Evolutionary conservation across 2,113 vertebrate genomes (phyloP), one percentile per base, ranked within the genome.

Genomic region (Aythya baeri): DNA sequence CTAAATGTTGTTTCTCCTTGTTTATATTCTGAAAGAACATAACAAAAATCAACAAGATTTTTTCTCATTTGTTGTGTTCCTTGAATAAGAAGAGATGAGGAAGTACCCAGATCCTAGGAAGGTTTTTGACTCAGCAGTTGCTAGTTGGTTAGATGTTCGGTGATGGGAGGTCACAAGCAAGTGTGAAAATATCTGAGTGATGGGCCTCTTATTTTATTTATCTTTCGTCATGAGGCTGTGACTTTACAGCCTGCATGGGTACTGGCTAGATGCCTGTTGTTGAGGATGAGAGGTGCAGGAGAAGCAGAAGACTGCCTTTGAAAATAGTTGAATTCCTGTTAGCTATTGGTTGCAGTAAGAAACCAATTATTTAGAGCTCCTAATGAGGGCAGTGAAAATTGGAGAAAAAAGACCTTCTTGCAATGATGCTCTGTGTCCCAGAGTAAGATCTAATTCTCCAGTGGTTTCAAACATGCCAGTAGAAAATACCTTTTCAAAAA

Each of bases 141-240:
- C 57, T 88, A 74, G 17, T 32, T 83, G 31, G 57, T 74, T 89
- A 67, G 27, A 63, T 89, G 71, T 87, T 93, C 76, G 70, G 49
- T 84, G n/a, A 73, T 71, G 38, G 20, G 17, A 85, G 91, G 34
- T 73, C 67, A 61, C 17, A 89, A 85, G 81, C 59, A 95, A 76
- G 84, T 96, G 87, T 88, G 84, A 94, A 96, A 91, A 91, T 91
- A 73, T 55, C 89, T 93, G 78, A 85, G 81, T 62, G 59, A 76
- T 63, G 9, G 89, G 63, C 41, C 82, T 95, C 87, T 96, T 89
- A 85, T 91, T 87, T 63, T 87, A 21, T 65, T 92, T 50, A 62
- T 92, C 76, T 63, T 88, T 88, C 54, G 18, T 71, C 67, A 86
- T 44, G 83, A 91, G 54, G 21, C 59, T 82, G 21, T 89, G 67